Evolutionary conservation across 2,113 vertebrate species (phyloP), one percentile per base, ranked within the genome.

Genomic region (Epinephelus lanceolatus): DNA sequence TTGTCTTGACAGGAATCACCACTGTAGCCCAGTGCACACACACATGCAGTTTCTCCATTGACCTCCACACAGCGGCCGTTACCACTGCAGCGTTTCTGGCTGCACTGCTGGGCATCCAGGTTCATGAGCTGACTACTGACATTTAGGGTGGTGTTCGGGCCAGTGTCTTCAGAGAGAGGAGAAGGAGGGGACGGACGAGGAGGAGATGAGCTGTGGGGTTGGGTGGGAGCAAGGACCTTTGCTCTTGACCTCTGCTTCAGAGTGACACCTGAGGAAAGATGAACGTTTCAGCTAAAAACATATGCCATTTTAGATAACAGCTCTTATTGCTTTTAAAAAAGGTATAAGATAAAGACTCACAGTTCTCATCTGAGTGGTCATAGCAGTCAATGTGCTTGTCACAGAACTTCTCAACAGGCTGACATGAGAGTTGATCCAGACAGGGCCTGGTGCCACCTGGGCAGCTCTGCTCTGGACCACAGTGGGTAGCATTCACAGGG

Each of bases 311-410:
- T 56, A 52, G 14, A 63, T 53, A 6, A 33, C 62, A 56, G 6
- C 27, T 53, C 19, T 27, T 23, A 40, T 2, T 30, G 11, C 10
- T 18, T 18, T 45, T 7, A 61, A 61, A 61, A 11, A 19, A 33
- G 17, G 42, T 45, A 33, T 1, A 3, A 10, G 18, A 30, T 2
- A 0, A n/a, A 10, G 13, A 81, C 94, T 91, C 87, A 98, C 97
- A 98, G 89, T 91, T 92, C 56, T 99, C 97, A 3, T 98, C 97
- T 0, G 97, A 98, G 76, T 95, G 91, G 6, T 98, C 97, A 0
- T 51, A 0, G 19, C 97, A 98, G 87, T 98, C 95, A 0, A 60
- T 68, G 0, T 0, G 89, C 0, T 95, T 94, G 0, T 98, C 78
- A 12, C 97, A 98, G 78, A 97, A 86, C 87, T 95, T 95, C 21